Evolutionary conservation across 1,140 invertebrate species (phyloP).

Genomic region (Drosophila bipectinata): DNA sequence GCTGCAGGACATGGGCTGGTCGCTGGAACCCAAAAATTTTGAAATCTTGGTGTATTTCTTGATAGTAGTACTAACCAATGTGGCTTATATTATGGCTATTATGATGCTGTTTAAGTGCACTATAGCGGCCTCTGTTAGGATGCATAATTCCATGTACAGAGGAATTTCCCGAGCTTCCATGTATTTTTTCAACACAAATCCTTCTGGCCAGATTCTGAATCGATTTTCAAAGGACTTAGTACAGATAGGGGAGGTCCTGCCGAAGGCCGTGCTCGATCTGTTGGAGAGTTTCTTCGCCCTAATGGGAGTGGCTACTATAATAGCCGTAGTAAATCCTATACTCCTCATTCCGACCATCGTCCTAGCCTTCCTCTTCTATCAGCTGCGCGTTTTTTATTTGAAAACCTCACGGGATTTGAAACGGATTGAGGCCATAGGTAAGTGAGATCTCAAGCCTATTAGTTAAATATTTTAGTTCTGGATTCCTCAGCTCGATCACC

Average conservation of each 20-base stretch:
- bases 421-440: slow-evolving; percentile 94
- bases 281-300: slow-evolving; percentile 90
- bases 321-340: slow-evolving; percentile 91
- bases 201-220: slow-evolving; percentile 90
- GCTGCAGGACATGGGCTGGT: slow-evolving; percentile 38
- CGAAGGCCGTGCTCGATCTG: slow-evolving; percentile 89
- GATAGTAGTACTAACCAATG: slow-evolving; percentile 86
- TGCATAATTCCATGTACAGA: slow-evolving; percentile 92
- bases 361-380: slow-evolving; percentile 90
- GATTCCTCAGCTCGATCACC: slow-evolving; percentile 88
- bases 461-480: not conserved
- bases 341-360: slow-evolving; percentile 89
- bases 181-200: slow-evolving; percentile 93
- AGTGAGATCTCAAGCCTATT: slow-evolving; percentile 80
- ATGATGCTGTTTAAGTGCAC: slow-evolving; percentile 87
- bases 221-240: slow-evolving; percentile 95
- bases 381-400: slow-evolving; percentile 91
- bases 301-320: slow-evolving; percentile 90
- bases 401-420: slow-evolving; percentile 93
- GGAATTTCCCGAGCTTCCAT: slow-evolving; percentile 90
- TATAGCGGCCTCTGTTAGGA: slow-evolving; percentile 89
- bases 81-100: slow-evolving; percentile 87
- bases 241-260: slow-evolving; percentile 93
- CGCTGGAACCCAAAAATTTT: slow-evolving; percentile 54
- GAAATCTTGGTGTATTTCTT: slow-evolving; percentile 82